Percentiles rank a stretch among this genome's conserved stretches.
These are phyloP conservation scores for Noctuana brunneofusca DNA, from an alignment of 2,888 invertebrate genomes.

Conservation along the genomic window DNA sequence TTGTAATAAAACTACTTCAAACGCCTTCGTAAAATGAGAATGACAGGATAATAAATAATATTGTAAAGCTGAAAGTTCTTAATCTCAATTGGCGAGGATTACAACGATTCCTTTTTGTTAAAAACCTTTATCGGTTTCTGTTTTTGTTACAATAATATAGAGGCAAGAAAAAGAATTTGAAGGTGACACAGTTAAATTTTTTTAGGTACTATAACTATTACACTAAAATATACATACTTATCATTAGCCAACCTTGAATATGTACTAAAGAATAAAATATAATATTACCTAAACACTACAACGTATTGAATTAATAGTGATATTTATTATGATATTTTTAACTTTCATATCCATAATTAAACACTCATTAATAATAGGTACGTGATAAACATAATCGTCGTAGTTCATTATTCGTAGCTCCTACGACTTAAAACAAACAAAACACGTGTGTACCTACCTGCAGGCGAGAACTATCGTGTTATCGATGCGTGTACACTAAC, in stretches of 20 bases:
- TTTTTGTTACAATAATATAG: slow-evolving; percentile 42
- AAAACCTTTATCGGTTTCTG: slow-evolving; percentile 41
- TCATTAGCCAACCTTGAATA: too few species aligned
- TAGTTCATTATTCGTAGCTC: not conserved
- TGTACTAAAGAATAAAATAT: too few species aligned
- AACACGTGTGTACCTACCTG: slow-evolving; percentile 2
- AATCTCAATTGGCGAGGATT: slow-evolving; percentile 74
- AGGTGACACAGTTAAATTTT: not conserved
- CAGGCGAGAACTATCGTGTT: slow-evolving; percentile 20
- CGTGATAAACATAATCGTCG: not conserved
- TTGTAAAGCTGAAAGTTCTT: slow-evolving; percentile 66
- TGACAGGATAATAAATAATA: slow-evolving; percentile 37
- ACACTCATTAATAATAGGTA: not conserved
- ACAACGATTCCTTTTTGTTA: slow-evolving; percentile 46
- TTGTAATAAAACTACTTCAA: not conserved
- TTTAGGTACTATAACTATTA: too few species aligned
- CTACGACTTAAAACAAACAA: slow-evolving; percentile 27
- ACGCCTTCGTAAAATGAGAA: slow-evolving; percentile 9
- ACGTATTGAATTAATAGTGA: not conserved
- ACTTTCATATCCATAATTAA: not conserved
- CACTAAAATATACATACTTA: too few species aligned
- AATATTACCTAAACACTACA: too few species aligned
- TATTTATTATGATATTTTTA: too few species aligned
- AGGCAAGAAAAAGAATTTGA: not conserved
- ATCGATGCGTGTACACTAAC: slow-evolving; percentile 48